These are phyloP conservation scores for Lytechinus variegatus DNA, from an alignment of 35 echinoderm and acorn worm species.

Conservation along the genomic window DNA sequence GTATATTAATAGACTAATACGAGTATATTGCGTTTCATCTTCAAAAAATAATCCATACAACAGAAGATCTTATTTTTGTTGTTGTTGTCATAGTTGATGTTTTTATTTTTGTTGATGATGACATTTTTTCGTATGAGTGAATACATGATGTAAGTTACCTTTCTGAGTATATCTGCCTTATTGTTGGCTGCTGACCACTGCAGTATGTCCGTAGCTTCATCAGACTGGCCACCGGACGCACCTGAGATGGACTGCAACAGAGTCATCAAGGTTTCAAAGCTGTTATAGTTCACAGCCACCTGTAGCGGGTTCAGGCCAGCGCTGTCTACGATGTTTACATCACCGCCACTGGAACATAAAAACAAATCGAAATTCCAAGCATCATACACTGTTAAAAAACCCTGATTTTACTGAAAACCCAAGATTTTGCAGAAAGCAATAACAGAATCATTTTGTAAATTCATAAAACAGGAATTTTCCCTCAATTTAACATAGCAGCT, in stretches of 20 bases:
- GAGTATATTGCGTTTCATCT: too few species aligned
- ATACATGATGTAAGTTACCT: background rate
- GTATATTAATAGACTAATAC: too few species aligned
- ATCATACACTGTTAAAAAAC: too few species aligned
- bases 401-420: too few species aligned
- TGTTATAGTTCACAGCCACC: background rate
- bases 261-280: conserved; percentile 5
- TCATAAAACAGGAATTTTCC: too few species aligned
- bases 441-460: too few species aligned
- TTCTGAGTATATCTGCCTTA: conserved; percentile 1
- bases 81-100: background rate
- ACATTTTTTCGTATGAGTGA: too few species aligned
- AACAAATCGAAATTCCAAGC: background rate
- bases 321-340: background rate
- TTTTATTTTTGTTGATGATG: background rate
- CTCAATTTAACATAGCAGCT: too few species aligned
- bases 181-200: background rate
- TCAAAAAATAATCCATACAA: too few species aligned
- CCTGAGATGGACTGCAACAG: background rate
- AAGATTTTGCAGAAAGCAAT: too few species aligned
- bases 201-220: background rate
- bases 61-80: too few species aligned
- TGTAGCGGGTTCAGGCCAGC: background rate
- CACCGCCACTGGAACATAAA: background rate
- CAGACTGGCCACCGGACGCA: background rate